These are phyloP conservation scores for Xanthorhoe spadicearia DNA, from an alignment of 2,888 invertebrate genomes.

Conservation along the genomic window DNA sequence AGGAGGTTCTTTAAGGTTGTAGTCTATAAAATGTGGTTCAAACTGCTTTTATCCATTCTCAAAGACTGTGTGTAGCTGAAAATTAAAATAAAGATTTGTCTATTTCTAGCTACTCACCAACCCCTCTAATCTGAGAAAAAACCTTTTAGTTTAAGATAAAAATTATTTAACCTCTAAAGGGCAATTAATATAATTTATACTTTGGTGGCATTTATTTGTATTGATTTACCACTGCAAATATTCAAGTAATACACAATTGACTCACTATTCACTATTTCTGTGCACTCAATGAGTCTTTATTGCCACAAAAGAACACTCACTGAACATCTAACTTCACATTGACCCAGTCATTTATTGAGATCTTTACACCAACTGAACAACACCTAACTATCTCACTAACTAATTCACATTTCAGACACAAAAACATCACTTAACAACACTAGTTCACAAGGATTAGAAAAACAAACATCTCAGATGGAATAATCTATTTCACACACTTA, in stretches of 20 bases:
- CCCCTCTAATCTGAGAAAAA: not conserved
- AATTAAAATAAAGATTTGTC: not conserved
- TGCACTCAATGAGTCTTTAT: conserved; percentile 19
- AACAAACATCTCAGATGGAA: conserved; percentile 77
- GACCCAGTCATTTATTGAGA: conserved; percentile 13
- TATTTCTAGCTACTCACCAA: not conserved
- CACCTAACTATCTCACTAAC: conserved; percentile 33
- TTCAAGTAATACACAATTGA: conserved; percentile 11
- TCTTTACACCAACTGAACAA: conserved; percentile 22
- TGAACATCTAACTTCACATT: conserved; percentile 28
- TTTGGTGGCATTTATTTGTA: conserved; percentile 16
- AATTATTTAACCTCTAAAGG: not conserved
- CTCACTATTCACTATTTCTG: conserved; percentile 29
- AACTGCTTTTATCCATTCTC: not conserved
- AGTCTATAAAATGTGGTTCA: not conserved
- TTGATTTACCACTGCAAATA: conserved; percentile 8
- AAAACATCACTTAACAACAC: conserved; percentile 44
- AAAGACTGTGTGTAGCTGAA: not conserved
- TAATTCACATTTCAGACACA: conserved; percentile 33
- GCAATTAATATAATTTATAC: not conserved
- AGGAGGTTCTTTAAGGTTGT: too few species aligned
- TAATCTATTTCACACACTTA: conserved; percentile 82
- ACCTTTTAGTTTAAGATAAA: not conserved
- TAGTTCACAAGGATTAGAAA: conserved; percentile 77
- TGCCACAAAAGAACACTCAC: conserved; percentile 32